Evolutionary conservation across 2,888 invertebrate species (phyloP).

Genomic region (Drosophila quinaria): DNA sequence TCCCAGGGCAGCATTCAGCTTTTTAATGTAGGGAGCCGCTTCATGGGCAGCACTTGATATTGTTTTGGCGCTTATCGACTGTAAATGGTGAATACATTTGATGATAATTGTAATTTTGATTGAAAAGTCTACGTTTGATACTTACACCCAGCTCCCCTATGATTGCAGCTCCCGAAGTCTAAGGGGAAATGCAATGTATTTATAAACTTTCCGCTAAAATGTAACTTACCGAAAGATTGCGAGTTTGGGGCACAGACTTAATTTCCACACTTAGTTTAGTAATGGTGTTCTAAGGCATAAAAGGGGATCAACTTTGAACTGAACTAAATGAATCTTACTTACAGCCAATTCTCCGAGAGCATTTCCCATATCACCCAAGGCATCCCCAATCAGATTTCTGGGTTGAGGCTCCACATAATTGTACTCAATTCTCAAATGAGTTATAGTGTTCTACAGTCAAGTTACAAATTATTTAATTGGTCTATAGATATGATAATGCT

Average conservation of each 20-base stretch:
- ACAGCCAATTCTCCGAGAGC: constrained; percentile 50
- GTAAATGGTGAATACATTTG: not conserved
- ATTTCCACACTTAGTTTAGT: constrained; percentile 41
- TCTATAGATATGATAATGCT: not conserved
- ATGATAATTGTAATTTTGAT: not conserved
- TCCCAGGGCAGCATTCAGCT: constrained; percentile 40
- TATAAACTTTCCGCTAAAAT: not conserved
- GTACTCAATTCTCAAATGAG: constrained; percentile 16
- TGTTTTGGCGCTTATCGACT: constrained; percentile 47
- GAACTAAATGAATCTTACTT: not conserved
- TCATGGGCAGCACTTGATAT: constrained; percentile 50
- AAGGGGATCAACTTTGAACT: too few species aligned
- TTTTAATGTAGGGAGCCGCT: constrained; percentile 48
- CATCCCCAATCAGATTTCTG: constrained; percentile 33
- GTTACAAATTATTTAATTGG: not conserved
- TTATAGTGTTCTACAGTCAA: constrained; percentile 31
- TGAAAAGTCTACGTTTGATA: not conserved
- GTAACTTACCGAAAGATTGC: constrained; percentile 50
- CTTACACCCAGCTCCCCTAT: constrained; percentile 54
- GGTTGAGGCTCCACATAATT: constrained; percentile 28
- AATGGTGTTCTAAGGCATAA: constrained; percentile 46
- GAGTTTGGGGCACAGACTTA: constrained; percentile 2
- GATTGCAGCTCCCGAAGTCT: constrained; percentile 48
- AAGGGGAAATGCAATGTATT: not conserved
- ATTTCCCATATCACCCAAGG: constrained; percentile 36